Percentiles rank a stretch among this genome's conserved stretches.
Evolutionary conservation across 2,888 invertebrate genomes (phyloP).

Genomic region (Eilema caniola): DNA sequence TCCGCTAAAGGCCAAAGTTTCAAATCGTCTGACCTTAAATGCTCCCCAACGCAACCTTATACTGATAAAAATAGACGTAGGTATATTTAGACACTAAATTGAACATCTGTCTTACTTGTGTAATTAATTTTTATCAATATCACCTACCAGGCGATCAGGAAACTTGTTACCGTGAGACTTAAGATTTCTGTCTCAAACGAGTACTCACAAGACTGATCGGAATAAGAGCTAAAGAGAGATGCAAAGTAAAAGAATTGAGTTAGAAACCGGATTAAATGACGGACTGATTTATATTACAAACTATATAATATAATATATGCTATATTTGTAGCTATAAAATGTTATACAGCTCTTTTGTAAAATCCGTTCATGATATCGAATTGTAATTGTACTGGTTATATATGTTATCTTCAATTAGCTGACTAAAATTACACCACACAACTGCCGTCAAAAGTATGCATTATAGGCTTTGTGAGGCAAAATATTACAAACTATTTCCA

Average conservation of each 20-base stretch:
- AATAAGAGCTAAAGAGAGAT: neutral
- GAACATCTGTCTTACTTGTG: neutral
- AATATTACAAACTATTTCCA: no score
- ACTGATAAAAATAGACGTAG: neutral
- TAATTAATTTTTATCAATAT: slow-evolving; percentile 1
- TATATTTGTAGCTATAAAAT: neutral
- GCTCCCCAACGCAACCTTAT: neutral
- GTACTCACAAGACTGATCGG: neutral
- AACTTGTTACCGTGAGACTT: slow-evolving; percentile 2
- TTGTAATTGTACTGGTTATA: no score
- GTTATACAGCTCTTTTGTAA: neutral
- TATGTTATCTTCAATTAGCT: no score
- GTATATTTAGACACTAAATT: neutral
- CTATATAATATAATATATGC: neutral
- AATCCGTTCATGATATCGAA: no score
- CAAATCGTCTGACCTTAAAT: neutral
- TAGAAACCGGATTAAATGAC: no score
- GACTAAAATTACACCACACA: no score
- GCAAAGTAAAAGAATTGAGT: no score
- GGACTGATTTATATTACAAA: no score
- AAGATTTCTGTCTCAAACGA: neutral
- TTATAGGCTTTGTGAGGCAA: no score
- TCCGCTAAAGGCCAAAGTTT: neutral
- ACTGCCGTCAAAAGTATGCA: no score
- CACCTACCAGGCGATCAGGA: neutral